A percentile compares a stretch with the other conserved stretches of the same genome.
phyloP scores from a whole-genome alignment of 1,140 invertebrate genomes.

The Papilio helenus region DNA sequence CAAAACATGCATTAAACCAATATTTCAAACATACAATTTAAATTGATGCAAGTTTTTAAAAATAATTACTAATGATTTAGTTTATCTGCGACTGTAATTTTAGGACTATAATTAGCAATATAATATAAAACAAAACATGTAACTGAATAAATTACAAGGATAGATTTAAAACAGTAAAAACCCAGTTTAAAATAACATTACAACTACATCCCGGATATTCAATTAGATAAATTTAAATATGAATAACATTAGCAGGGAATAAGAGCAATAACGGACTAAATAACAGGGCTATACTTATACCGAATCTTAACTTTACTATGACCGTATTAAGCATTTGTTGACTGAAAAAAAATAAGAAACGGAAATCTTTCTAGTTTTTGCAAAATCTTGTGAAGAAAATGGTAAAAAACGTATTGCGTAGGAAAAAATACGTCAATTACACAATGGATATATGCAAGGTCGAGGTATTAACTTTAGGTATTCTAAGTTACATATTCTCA shows the following conservation, averaged over 20 bases:
- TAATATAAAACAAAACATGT: neutral
- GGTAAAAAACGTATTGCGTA: neutral
- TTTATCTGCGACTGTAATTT: neutral
- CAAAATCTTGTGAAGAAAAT: neutral
- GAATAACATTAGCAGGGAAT: neutral
- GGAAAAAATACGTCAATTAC: neutral
- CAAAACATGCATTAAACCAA: neutral
- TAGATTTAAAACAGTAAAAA: slow-evolving; percentile 1
- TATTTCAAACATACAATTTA: neutral
- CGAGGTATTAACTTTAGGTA: neutral
- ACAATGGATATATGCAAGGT: neutral
- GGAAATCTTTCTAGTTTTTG: neutral
- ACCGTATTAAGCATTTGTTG: too few species aligned
- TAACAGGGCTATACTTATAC: too few species aligned
- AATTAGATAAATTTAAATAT: slow-evolving; percentile 5
- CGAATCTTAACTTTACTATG: too few species aligned
- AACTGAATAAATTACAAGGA: neutral
- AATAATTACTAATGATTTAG: neutral
- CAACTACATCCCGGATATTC: neutral
- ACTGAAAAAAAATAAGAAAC: neutral
- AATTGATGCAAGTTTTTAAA: neutral
- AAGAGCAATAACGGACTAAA: neutral
- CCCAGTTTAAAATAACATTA: neutral
- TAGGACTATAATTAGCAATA: neutral
- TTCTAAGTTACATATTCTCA: neutral